Evolutionary conservation across 2,113 vertebrate species (phyloP).

Genomic region (Mobula hypostoma): DNA sequence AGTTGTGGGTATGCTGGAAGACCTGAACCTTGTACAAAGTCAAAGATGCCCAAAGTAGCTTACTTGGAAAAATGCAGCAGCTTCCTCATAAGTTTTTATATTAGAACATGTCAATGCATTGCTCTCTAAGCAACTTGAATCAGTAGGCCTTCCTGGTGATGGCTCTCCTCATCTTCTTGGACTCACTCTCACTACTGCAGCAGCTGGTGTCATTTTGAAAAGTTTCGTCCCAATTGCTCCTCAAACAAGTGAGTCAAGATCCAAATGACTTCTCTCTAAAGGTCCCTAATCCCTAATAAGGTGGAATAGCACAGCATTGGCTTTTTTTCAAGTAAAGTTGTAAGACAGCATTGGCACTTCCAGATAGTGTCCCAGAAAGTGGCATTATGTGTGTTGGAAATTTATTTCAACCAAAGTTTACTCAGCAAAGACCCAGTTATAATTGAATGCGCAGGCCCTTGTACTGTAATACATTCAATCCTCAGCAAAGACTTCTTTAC

Average conservation of each 20-base stretch:
- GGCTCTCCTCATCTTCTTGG: not conserved
- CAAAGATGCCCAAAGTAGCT: not conserved
- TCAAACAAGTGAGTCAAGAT: not conserved
- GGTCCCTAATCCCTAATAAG: not conserved
- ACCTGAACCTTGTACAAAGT: not conserved
- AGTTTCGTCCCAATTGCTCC: not conserved
- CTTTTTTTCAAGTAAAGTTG: not conserved
- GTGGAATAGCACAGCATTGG: not conserved
- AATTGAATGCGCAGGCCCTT: no score
- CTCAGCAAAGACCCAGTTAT: no score
- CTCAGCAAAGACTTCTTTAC: no score
- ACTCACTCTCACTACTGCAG: not conserved
- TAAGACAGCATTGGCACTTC: no score
- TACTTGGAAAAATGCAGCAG: not conserved
- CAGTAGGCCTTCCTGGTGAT: not conserved
- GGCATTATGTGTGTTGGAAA: no score
- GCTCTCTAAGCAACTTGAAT: not conserved
- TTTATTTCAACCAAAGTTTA: no score
- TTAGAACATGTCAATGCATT: not conserved
- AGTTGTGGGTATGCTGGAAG: not conserved
- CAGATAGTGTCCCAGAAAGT: no score
- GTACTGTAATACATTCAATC: no score
- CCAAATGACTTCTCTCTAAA: not conserved
- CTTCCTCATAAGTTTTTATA: not conserved
- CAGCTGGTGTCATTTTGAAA: not conserved